These are phyloP conservation scores for Drosophila aff. DNA, from an alignment of 1,140 invertebrate species.

Conservation along the genomic window DNA sequence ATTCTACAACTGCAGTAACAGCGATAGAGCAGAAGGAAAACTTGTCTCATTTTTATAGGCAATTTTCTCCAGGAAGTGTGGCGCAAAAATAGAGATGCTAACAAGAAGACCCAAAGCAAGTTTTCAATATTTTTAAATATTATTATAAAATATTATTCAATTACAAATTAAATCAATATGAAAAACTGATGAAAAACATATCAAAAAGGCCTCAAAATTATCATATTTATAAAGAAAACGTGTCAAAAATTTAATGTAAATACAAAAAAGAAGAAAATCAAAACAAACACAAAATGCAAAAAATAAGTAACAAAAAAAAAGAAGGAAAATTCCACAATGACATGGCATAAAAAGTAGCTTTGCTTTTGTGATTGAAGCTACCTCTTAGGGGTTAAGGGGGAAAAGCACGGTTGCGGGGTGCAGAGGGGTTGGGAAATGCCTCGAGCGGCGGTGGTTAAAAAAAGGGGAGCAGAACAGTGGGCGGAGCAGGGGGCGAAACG, in stretches of 20 bases:
- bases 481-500: not conserved
- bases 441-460: slow-evolving; percentile 13
- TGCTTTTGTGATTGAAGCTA: slow-evolving; percentile 63
- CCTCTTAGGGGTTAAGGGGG: slow-evolving; percentile 22
- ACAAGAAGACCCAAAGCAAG: not conserved
- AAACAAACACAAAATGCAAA: slow-evolving; percentile 41
- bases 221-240: not conserved
- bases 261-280: slow-evolving; percentile 35
- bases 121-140: too few species aligned
- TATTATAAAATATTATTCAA: not conserved
- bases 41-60: slow-evolving; percentile 31
- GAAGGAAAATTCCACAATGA: slow-evolving; percentile 45
- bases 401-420: too few species aligned
- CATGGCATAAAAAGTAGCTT: slow-evolving; percentile 67
- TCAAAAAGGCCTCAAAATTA: not conserved
- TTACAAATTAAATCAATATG: not conserved
- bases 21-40: slow-evolving; percentile 30
- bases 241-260: slow-evolving; percentile 27
- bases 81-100: not conserved
- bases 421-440: not conserved
- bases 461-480: not conserved
- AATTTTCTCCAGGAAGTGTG: slow-evolving; percentile 17
- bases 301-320: slow-evolving; percentile 6
- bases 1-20: slow-evolving; percentile 3
- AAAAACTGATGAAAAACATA: not conserved